phyloP scores from a whole-genome alignment of 2,888 invertebrate species.

The Linnaemya vulpina region DNA sequence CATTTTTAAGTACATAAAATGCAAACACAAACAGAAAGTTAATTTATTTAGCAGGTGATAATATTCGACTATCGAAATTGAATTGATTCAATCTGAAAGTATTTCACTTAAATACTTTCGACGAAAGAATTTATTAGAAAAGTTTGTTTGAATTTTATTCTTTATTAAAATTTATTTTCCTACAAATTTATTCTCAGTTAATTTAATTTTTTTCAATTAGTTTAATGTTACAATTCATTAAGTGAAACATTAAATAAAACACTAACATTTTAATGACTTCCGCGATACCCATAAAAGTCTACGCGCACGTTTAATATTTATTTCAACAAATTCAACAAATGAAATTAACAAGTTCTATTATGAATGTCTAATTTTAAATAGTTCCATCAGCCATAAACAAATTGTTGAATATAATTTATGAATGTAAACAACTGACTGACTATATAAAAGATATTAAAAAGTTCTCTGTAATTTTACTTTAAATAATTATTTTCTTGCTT shows the following conservation, averaged over 20 bases:
- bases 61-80: no score
- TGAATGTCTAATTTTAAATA: background rate
- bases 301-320: background rate
- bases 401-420: constrained; percentile 29
- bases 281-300: constrained; percentile 14
- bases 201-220: no score
- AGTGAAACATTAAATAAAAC: constrained; percentile 1
- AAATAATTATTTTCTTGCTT: background rate
- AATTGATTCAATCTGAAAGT: no score
- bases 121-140: no score
- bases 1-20: no score
- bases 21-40: no score
- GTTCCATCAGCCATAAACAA: background rate
- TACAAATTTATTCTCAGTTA: no score
- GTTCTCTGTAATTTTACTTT: background rate
- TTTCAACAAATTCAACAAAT: background rate
- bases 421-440: constrained; percentile 11
- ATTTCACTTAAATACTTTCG: no score
- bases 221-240: background rate
- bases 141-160: no score
- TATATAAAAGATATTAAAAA: background rate
- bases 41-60: no score
- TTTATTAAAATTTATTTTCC: no score
- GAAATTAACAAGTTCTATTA: background rate
- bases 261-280: constrained; percentile 15